Base-by-base conservation (phyloP, 2,113 vertebrate species). In the Archilochus colubris region DNA sequence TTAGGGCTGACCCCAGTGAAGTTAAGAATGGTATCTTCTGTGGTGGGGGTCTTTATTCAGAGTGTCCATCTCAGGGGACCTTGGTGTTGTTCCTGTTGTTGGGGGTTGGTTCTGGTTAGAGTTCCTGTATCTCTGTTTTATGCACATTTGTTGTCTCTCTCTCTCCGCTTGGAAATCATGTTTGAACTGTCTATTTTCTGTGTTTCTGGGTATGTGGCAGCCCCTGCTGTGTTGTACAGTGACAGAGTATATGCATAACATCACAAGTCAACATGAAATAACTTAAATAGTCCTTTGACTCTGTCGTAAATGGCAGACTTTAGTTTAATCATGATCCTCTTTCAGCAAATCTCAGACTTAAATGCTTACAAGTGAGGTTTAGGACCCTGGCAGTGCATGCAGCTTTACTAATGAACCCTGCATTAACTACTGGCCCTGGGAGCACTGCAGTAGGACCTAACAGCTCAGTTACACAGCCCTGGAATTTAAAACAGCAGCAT, bases 151-250 rank as follows among this genome's bases (percentile, higher is more conserved):
- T 66, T 77, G 30, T n/a, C 46, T 50, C 28, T 38, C 73, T 61
- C 16, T 38, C 73, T 61, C 16, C 17, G 7, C 38, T 16, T 21
- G 44, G 61, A 58, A 87, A 40, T 48, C 4, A 2, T 8, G 17
- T 43, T 38, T 58, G 62, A 67, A 33, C 31, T 23, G 21, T 24
- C 25, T 43, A 44, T 12, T 62, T 14, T 51, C 13, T 33, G 61
- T 20, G 18, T 30, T 61, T 76, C 40, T 25, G 79, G 46, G 24
- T 14, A 5, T 0, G 7, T 55, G 63, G 76, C 61, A 80, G 63
- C 17, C 24, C 25, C 22, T 0, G 0, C 36, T 22, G 76, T 8
- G 8, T n/a, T 76, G 40, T 2, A 20, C 31, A 18, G 38, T 16
- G 50, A 30, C 38, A 53, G 57, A 43, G 22, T 87, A 27, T 10